Conservation (phyloP, 2,797 vertebrate genomes). For the Microctenopoma steveboyesi region DNA sequence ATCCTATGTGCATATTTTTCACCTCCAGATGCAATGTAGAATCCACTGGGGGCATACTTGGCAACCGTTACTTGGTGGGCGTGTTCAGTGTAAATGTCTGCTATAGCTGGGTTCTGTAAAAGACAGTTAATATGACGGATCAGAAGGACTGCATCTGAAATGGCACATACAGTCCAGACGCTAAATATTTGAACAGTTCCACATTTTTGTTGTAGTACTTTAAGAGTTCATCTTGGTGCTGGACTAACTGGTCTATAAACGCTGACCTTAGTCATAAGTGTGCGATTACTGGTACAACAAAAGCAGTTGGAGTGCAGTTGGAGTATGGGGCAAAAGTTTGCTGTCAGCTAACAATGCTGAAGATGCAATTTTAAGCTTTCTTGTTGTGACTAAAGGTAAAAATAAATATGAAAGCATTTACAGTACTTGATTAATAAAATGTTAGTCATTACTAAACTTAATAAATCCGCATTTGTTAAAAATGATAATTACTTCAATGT, state of each 20-base stretch:
- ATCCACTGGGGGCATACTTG: conserved; percentile 95
- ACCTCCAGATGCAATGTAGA: conserved; percentile 99
- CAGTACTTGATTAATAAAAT: not conserved
- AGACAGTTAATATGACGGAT: conserved; percentile 27
- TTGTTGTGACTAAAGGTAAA: no score
- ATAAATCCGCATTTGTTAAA: no score
- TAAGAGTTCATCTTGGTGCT: no score
- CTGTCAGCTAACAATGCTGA: not conserved
- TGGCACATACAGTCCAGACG: not conserved
- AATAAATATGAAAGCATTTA: not conserved
- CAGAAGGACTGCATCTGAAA: not conserved
- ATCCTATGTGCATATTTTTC: conserved; percentile 29
- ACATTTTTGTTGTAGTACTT: no score
- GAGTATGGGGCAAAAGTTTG: not conserved
- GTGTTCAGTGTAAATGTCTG: conserved; percentile 97
- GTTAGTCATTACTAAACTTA: not conserved
- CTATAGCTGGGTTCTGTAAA: conserved; percentile 92
- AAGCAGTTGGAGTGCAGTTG: not conserved
- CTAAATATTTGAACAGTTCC: no score
- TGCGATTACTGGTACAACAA: not conserved
- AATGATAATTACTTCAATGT: conserved; percentile 87
- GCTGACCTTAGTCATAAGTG: not conserved
- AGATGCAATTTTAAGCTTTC: not conserved
- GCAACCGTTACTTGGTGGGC: conserved; percentile 93
- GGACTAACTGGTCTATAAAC: no score